Percentiles rank a stretch among this genome's conserved stretches.
These are phyloP conservation scores for Gopherus flavomarginatus DNA, from an alignment of 2,113 vertebrate species.

Conservation along the genomic window DNA sequence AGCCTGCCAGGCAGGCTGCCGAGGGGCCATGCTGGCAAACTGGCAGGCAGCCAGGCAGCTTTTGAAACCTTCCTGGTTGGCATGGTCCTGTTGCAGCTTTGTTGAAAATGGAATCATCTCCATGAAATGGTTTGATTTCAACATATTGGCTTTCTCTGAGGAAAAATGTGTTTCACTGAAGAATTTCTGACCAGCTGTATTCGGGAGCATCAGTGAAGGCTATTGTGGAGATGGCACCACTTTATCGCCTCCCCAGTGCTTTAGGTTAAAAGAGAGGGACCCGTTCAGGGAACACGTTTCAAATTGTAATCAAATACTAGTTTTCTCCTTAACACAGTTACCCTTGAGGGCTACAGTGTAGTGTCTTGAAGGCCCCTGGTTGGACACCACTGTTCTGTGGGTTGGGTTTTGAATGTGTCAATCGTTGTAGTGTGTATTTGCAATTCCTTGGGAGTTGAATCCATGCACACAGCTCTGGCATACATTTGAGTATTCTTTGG, in stretches of 20 bases:
- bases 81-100: slow-evolving; percentile 1
- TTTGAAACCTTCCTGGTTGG: slow-evolving; percentile 19
- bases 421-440: neutral
- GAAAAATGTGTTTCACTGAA: neutral
- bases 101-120: neutral
- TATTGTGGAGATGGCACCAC: neutral
- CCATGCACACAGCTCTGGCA: neutral
- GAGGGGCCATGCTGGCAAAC: slow-evolving; percentile 18
- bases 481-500: neutral
- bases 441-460: neutral
- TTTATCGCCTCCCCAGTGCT: neutral
- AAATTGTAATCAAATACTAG: slow-evolving; percentile 4
- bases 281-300: neutral
- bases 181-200: neutral
- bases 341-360: neutral
- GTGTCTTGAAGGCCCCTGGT: neutral
- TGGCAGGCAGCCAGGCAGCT: neutral
- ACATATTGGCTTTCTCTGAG: neutral
- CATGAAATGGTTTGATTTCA: neutral
- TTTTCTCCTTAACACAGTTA: neutral
- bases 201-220: neutral
- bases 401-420: neutral
- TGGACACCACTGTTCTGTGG: neutral
- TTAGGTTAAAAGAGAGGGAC: neutral
- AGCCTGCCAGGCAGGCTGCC: neutral